Conservation (phyloP, 2,113 vertebrate species). For the Psittacara wagleri region DNA sequence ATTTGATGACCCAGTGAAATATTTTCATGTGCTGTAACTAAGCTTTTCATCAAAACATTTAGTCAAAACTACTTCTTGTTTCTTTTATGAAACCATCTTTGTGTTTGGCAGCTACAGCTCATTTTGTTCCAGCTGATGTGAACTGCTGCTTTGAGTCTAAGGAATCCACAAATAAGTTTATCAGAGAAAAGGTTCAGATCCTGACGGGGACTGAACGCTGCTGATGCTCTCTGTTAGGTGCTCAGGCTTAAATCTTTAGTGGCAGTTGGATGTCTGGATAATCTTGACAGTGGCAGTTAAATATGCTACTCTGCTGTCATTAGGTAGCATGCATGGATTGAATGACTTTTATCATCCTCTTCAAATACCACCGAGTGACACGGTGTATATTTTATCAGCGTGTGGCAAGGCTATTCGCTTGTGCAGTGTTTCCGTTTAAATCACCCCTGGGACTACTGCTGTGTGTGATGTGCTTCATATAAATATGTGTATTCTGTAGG, state of each 20-base stretch:
- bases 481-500: background rate
- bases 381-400: fast-evolving
- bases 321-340: background rate
- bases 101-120: background rate
- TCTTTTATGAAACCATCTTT: background rate
- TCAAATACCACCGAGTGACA: background rate
- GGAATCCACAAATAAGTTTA: background rate
- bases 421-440: background rate
- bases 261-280: background rate
- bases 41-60: background rate
- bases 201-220: background rate
- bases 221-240: background rate
- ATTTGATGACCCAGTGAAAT: background rate
- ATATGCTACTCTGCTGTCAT: background rate
- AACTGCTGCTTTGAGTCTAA: background rate
- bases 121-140: background rate
- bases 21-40: background rate
- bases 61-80: background rate
- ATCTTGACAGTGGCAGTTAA: background rate
- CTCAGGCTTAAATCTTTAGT: background rate
- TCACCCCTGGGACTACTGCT: background rate
- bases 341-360: background rate
- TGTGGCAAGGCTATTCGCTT: background rate
- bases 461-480: background rate
- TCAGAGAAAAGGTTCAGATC: background rate